Base-by-base conservation (phyloP, 2,888 invertebrate species). In the Epinotia nisella region DNA sequence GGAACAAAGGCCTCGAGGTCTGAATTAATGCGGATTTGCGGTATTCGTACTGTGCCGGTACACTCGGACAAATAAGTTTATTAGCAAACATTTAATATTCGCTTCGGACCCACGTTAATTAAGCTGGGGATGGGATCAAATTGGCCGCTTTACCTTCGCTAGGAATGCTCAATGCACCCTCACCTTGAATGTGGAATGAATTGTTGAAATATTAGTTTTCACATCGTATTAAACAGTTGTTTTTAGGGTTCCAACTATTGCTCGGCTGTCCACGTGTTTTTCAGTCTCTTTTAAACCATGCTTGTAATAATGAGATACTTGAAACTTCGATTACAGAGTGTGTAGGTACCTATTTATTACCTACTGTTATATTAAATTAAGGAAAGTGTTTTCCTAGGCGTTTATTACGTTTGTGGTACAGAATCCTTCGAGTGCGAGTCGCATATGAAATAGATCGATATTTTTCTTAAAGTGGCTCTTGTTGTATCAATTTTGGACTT, bases 81-180 rank as follows among this genome's bases (percentile, higher is more conserved):
- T 90, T 90, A 88, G 87, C 84, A 81, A 87, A 87, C 90, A 89
- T 91, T 91, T 91, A 89, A 89, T 91, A 90, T 90, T 89, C 88
- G 88, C 87, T 86, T 83, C 86, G 87, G 88, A 82, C 82, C 79
- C 76, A 83, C 79, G 87, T 87, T 91, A 91, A 91, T 91, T 90
- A 90, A 89, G 82, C 81, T 78, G 80, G 87, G 84, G 82, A 84
- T 82, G 80, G 83, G 83, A 81, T 80, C 76, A 75, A 78, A 76
- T 78, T 77, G 71, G 53, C 41, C 76, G 76, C 80, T 60, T 70
- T 41, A 58, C 56, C 71, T 59, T 55, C 49, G 49, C 80, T 73
- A 81, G 59, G 65, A 66, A 66, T 61, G 65, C 65, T 71, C 56
- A n/a, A 56, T 49, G 56, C 45, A 59, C 66, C 66, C 55, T 39